Evolutionary conservation across 2,888 invertebrate species (phyloP).

Genomic region (Brachypterus glaber): DNA sequence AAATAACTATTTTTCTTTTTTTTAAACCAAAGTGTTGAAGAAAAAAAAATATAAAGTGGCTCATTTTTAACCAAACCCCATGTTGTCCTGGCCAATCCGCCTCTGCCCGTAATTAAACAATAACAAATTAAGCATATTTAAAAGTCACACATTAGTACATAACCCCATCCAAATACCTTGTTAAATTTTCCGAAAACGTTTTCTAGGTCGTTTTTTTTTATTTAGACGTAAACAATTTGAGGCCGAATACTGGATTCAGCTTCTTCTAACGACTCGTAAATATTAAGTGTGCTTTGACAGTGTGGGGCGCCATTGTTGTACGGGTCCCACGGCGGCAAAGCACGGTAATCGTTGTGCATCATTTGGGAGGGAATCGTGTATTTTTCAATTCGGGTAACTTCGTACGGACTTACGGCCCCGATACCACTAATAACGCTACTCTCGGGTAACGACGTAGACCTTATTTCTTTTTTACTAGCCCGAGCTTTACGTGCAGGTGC

Average conservation of each 20-base stretch:
- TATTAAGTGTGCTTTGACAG: conserved; percentile 28
- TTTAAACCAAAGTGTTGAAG: too few species aligned
- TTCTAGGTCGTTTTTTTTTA: too few species aligned
- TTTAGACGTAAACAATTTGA: conserved; percentile 48
- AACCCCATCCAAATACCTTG: too few species aligned
- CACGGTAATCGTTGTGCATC: conserved; percentile 35
- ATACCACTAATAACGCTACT: conserved; percentile 16
- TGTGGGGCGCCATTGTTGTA: conserved; percentile 28
- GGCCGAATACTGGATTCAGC: conserved; percentile 38
- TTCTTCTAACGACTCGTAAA: conserved; percentile 40
- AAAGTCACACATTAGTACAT: too few species aligned
- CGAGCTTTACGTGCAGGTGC: conserved; percentile 29
- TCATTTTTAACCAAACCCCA: too few species aligned
- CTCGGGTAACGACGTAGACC: conserved; percentile 18
- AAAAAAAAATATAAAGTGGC: too few species aligned
- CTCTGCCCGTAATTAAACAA: too few species aligned
- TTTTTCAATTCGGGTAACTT: conserved; percentile 31
- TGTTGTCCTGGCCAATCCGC: too few species aligned
- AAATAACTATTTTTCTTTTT: too few species aligned
- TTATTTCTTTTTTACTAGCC: conserved; percentile 22
- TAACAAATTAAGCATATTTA: too few species aligned
- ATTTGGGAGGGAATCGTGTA: conserved; percentile 26
- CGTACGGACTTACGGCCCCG: conserved; percentile 24
- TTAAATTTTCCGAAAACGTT: too few species aligned
- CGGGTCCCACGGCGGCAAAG: conserved; percentile 37